These are phyloP conservation scores for Fistularia tabacaria DNA, from an alignment of 2,797 vertebrate genomes.

Conservation along the genomic window DNA sequence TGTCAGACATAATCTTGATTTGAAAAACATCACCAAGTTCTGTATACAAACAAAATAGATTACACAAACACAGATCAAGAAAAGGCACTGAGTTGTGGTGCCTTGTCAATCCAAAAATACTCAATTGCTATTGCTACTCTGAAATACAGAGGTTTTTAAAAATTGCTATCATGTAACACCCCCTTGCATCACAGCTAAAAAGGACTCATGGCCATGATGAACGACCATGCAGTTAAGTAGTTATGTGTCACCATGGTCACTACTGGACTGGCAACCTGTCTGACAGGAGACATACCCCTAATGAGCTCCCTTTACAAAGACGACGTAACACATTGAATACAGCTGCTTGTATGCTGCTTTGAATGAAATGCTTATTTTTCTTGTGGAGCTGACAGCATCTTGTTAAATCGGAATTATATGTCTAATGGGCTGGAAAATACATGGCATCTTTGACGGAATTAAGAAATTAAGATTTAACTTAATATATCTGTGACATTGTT, in stretches of 20 bases:
- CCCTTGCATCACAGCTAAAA: slow-evolving; percentile 22
- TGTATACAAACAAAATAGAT: too few relatives aligned
- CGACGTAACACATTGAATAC: background rate
- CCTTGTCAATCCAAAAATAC: too few relatives aligned
- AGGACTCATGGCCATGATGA: slow-evolving; percentile 29
- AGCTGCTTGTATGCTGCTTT: slow-evolving; percentile 10
- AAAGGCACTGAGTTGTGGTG: too few relatives aligned
- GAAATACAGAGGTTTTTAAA: slow-evolving; percentile 1
- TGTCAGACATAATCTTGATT: background rate
- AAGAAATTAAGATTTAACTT: too few relatives aligned
- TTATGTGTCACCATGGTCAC: slow-evolving; percentile 53
- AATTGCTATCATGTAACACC: slow-evolving; percentile 33
- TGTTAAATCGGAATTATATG: too few relatives aligned
- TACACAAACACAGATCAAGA: too few relatives aligned
- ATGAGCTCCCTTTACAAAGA: slow-evolving; percentile 44
- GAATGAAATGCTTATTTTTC: slow-evolving; percentile 13
- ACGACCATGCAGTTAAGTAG: slow-evolving; percentile 31
- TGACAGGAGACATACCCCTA: slow-evolving; percentile 48
- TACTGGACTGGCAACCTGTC: slow-evolving; percentile 37
- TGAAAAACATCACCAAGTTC: too few relatives aligned
- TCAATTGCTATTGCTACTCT: too few relatives aligned
- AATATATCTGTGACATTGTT: too few relatives aligned
- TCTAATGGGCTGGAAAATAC: too few relatives aligned
- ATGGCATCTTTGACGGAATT: too few relatives aligned
- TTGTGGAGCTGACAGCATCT: background rate